Conservation (phyloP, 30 jellyfish, hydroid and myxozoan genomes). For the Turritopsis dohrnii region DNA sequence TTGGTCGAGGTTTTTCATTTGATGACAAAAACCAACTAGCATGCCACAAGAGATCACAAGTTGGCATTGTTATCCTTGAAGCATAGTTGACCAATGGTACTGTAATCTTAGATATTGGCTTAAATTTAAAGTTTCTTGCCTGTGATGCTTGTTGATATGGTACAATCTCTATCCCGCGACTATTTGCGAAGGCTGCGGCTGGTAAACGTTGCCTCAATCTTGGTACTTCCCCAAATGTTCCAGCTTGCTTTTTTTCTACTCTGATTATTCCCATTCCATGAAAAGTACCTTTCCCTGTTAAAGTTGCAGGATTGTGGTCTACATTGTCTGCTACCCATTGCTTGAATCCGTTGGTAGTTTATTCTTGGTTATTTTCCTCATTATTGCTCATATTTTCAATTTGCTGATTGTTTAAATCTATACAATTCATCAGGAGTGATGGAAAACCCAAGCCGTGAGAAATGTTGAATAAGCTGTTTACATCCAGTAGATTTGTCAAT, state of each 20-base stretch:
- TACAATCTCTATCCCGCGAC: too few species aligned
- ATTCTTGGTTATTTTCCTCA: not conserved
- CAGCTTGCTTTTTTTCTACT: conserved; percentile 20
- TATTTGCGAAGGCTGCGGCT: too few species aligned
- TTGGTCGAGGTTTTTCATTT: too few species aligned
- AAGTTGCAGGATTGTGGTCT: conserved; percentile 11
- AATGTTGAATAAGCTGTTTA: conserved; percentile 27
- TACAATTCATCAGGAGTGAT: conserved; percentile 29
- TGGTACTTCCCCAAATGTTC: conserved; percentile 22
- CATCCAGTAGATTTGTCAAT: conserved; percentile 22
- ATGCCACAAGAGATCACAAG: too few species aligned
- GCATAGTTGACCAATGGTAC: too few species aligned
- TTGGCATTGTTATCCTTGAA: too few species aligned
- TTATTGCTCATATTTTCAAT: conserved; percentile 21
- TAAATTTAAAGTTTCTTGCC: too few species aligned
- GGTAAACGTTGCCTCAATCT: conserved; percentile 27
- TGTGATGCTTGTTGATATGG: too few species aligned
- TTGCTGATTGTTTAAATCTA: conserved; percentile 52
- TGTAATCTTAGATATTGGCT: too few species aligned
- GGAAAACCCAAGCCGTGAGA: conserved; percentile 18
- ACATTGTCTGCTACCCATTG: conserved; percentile 27
- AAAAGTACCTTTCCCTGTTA: conserved; percentile 18
- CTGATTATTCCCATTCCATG: conserved; percentile 26
- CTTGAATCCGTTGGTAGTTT: conserved; percentile 15
- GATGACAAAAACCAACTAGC: too few species aligned